phyloP scores from a whole-genome alignment of 2,888 invertebrate species.

The Athalia circularis region DNA sequence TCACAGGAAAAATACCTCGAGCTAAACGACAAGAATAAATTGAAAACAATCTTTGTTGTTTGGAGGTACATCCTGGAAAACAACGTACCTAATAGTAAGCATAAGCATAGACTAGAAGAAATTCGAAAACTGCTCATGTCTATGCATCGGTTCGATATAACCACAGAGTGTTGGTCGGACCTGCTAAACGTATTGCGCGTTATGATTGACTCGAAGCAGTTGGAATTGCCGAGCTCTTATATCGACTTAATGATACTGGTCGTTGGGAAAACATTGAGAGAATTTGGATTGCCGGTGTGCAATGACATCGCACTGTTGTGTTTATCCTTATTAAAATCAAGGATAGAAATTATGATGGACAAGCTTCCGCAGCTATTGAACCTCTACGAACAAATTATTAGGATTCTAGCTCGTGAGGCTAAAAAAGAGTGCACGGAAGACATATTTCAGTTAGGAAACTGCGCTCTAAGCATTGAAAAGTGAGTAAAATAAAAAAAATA shows the following conservation, averaged over 20 bases:
- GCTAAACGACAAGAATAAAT: neutral
- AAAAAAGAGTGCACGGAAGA: slow-evolving; percentile 53
- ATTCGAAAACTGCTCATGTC: slow-evolving; percentile 57
- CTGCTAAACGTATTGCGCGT: slow-evolving; percentile 56
- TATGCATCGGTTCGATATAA: slow-evolving; percentile 53
- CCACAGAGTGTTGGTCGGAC: slow-evolving; percentile 53
- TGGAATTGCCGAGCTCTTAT: slow-evolving; percentile 56
- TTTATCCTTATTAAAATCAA: slow-evolving; percentile 59
- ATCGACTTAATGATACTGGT: slow-evolving; percentile 62
- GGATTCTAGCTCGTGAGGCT: slow-evolving; percentile 58
- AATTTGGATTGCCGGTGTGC: slow-evolving; percentile 54
- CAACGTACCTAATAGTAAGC: slow-evolving; percentile 58
- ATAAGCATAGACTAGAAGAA: slow-evolving; percentile 56
- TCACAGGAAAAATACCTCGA: slow-evolving; percentile 17
- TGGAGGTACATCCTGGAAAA: slow-evolving; percentile 64
- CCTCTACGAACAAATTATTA: slow-evolving; percentile 60
- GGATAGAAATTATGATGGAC: slow-evolving; percentile 59
- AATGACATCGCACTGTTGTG: slow-evolving; percentile 61
- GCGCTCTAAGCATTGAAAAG: slow-evolving; percentile 67
- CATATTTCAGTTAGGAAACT: slow-evolving; percentile 56
- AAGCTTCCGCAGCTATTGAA: slow-evolving; percentile 61
- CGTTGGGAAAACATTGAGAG: slow-evolving; percentile 57
- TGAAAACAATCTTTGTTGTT: slow-evolving; percentile 57
- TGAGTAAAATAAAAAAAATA: slow-evolving; percentile 53
- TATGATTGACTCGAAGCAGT: slow-evolving; percentile 56